These are phyloP conservation scores for Tragelaphus scriptus DNA, from an alignment of 2,113 vertebrate genomes.

Conservation along the genomic window DNA sequence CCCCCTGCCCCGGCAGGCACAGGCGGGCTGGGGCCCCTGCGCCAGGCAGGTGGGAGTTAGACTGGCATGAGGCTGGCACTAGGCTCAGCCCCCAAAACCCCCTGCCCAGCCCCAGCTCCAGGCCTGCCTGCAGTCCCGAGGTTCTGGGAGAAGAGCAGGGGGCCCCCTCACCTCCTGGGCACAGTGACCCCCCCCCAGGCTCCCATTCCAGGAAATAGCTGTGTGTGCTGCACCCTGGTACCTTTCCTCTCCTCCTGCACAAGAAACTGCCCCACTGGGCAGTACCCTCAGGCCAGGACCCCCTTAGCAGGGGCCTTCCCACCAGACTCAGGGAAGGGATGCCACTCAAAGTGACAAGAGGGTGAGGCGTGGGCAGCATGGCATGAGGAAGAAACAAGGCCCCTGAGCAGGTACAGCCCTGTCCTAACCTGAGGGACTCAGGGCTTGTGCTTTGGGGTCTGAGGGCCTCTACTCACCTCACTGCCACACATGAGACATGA, in stretches of 20 bases:
- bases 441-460: background rate
- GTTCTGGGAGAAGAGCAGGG: conserved; percentile 46
- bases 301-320: conserved; percentile 55
- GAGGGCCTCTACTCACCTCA: conserved; percentile 20
- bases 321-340: conserved; percentile 64
- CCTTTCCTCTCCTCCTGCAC: conserved; percentile 57
- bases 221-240: conserved; percentile 62
- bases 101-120: conserved; percentile 50
- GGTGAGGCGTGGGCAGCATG: background rate
- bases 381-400: background rate
- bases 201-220: conserved; percentile 66
- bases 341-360: conserved; percentile 8
- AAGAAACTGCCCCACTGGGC: conserved; percentile 59
- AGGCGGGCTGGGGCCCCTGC: conserved; percentile 24
- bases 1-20: background rate
- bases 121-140: conserved; percentile 44
- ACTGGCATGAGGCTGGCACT: conserved; percentile 68
- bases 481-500: conserved; percentile 31
- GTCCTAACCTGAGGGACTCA: background rate
- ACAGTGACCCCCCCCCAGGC: conserved; percentile 44
- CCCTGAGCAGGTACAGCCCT: background rate
- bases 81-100: conserved; percentile 61
- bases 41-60: conserved; percentile 62
- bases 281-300: conserved; percentile 60
- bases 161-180: conserved; percentile 58